Base-by-base conservation (phyloP, 2,113 vertebrate genomes). In the Rhizomys pruinosus region DNA sequence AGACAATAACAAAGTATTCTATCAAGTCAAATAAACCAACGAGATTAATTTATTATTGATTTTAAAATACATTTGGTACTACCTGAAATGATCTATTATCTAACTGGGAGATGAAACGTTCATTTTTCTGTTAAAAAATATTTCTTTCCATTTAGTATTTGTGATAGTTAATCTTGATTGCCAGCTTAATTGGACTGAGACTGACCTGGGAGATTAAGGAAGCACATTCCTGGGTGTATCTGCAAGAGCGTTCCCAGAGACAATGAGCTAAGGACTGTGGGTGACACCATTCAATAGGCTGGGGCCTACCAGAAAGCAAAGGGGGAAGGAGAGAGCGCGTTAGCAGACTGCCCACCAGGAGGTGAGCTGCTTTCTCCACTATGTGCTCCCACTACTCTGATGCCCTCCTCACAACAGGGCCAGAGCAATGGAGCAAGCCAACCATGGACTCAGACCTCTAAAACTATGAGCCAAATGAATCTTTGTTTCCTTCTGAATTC, bases 1-100 rank as follows among this genome's bases (percentile, higher is more conserved):
- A 88, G 90, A 44, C 7, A 76, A 72, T 92, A 95, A n/a, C 32
- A 66, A 96, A 84, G 73, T 57, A 7, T 19, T 47, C 4, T 25
- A 81, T 37, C 22, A 66, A 59, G n/a, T 47, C 71, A 87, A 81
- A 85, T 42, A 68, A 84, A 93, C 7, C 61, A 93, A n/a, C 34
- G n/a, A 84, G 7, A 71, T 20, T 93, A 89, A 52, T 42, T 72
- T 47, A 92, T 63, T 86, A 64, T 22, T 91, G 68, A 72, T 68
- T 89, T 93, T 80, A 10, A 4, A 73, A 91, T 68, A 32, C 13
- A 78, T 47, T 89, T 91, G 52, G 13, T 47, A 57, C 59, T 66
- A 68, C 79, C 57, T 81, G 76, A 34, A 92, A 32, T 57, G 0
- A 39, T 74, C n/a, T n/a, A n/a, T n/a, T 84, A 34, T 89, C 10